Conservation (phyloP, 2,797 vertebrate genomes). For the Mus spretus region DNA sequence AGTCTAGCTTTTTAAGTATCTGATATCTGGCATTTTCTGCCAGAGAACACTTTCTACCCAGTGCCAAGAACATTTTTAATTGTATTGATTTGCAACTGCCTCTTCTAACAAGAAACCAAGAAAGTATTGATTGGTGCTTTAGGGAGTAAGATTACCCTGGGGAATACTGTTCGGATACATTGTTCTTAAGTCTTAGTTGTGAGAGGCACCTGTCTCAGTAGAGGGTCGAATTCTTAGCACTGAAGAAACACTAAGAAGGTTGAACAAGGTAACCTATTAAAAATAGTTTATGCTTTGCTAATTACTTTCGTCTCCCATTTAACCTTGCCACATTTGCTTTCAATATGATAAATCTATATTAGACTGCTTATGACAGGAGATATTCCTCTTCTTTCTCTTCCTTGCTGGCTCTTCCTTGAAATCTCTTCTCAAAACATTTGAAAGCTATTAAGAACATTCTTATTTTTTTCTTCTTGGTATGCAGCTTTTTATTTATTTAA, state of each 20-base stretch:
- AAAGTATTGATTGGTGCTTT: constrained; percentile 15
- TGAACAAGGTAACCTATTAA: background rate
- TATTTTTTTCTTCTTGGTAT: background rate
- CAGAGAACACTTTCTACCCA: background rate
- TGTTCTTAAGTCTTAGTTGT: constrained; percentile 48
- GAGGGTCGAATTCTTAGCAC: background rate
- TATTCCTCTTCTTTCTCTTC: background rate
- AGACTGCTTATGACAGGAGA: background rate
- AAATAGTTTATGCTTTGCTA: constrained; percentile 42
- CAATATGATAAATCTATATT: background rate
- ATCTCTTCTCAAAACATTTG: background rate
- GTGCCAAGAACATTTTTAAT: background rate
- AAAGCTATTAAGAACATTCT: background rate
- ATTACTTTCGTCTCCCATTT: constrained; percentile 38
- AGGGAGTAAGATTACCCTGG: background rate
- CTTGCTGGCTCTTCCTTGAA: background rate
- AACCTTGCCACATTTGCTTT: constrained; percentile 36
- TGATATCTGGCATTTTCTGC: background rate
- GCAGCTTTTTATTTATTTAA: background rate
- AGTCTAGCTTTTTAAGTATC: background rate
- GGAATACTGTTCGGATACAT: constrained; percentile 6
- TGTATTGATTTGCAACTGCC: background rate
- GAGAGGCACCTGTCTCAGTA: background rate
- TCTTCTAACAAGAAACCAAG: background rate
- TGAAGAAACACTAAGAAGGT: background rate